Conservation (phyloP, 2,888 invertebrate genomes). For the Chrysopilus asiliformis region DNA sequence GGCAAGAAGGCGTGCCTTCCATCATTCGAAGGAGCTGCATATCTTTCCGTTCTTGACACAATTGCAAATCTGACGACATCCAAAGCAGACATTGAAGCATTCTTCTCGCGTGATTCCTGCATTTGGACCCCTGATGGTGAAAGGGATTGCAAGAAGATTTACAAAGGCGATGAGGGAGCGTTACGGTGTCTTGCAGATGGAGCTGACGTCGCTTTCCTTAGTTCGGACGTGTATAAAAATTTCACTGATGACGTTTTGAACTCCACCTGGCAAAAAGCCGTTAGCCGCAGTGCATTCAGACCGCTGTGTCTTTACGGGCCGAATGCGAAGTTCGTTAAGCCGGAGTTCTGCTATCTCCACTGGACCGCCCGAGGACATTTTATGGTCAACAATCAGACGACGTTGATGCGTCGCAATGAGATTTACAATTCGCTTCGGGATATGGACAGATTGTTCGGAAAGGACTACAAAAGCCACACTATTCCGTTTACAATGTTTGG, state of each 20-base stretch:
- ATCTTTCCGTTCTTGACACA: constrained; percentile 44
- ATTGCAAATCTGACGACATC: constrained; percentile 35
- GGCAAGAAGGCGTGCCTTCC: constrained; percentile 70
- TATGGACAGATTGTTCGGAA: constrained; percentile 58
- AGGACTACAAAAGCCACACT: constrained; percentile 41
- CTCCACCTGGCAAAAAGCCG: constrained; percentile 31
- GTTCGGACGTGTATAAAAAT: constrained; percentile 45
- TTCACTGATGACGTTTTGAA: constrained; percentile 43
- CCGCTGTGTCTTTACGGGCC: constrained; percentile 43
- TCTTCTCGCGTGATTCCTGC: constrained; percentile 57
- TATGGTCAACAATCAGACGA: constrained; percentile 45
- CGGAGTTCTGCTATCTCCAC: constrained; percentile 44
- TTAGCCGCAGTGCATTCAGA: constrained; percentile 37
- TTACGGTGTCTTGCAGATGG: constrained; percentile 52
- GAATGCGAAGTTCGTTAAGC: constrained; percentile 24
- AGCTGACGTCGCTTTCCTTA: constrained; percentile 68
- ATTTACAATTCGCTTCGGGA: constrained; percentile 54
- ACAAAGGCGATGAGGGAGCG: constrained; percentile 47
- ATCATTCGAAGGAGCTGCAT: constrained; percentile 58
- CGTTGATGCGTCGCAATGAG: constrained; percentile 47
- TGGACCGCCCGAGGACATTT: constrained; percentile 58
- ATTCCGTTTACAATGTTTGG: constrained; percentile 58
- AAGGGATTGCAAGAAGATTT: constrained; percentile 27
- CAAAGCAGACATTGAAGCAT: constrained; percentile 24
- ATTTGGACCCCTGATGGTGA: constrained; percentile 36